Base-by-base conservation (phyloP, 2,113 vertebrate genomes). In the Cavia porcellus region DNA sequence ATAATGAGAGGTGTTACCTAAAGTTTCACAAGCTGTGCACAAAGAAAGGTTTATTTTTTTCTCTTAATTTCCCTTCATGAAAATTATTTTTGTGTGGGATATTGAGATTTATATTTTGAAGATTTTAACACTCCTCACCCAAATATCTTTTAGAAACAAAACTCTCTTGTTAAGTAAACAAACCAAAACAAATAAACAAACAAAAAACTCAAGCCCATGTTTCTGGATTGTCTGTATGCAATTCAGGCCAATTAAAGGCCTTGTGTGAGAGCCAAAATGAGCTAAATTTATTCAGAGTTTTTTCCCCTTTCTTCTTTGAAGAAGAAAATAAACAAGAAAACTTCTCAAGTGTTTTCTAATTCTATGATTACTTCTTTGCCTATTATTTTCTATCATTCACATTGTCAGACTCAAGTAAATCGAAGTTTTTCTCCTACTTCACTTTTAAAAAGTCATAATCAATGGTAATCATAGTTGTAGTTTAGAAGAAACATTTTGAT, bases 101-200 rank as follows among this genome's bases (percentile, higher is more conserved):
- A 50, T 50, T 84, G 83, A 91, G 64, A 30, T 70, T 17, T 77
- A 1, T 84, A 45, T 47, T 94, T 83, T 5, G 30, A 82, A 86
- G 50, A 82, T 92, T 92, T 95, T 90, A 82, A 28, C 81, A 66
- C 85, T 85, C 47, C 17, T 91, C 15, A 90, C 30, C 3, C 25
- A 90, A 42, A 66, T 88, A 86, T 68, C 45, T 92, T 68, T 11
- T n/a, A n/a, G 80, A 81, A 95, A 95, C 25, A 89, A 95, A 93
- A 87, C 83, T 28, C 19, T 93, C 86, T 87, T 81, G 7, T 59
- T 93, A 42, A 92, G n/a, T 28, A 93, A 91, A 52, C 7, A 80
- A 92, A 88, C 77, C 32, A 88, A 74, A 92, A 93, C 24, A 22
- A 88, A 52, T 11, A 8, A 52, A 52, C 50, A 8, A 52, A 52